Percentiles rank a stretch among this genome's conserved stretches.
Conservation (phyloP, 2,797 vertebrate genomes). For the Anguilla megastoma region DNA sequence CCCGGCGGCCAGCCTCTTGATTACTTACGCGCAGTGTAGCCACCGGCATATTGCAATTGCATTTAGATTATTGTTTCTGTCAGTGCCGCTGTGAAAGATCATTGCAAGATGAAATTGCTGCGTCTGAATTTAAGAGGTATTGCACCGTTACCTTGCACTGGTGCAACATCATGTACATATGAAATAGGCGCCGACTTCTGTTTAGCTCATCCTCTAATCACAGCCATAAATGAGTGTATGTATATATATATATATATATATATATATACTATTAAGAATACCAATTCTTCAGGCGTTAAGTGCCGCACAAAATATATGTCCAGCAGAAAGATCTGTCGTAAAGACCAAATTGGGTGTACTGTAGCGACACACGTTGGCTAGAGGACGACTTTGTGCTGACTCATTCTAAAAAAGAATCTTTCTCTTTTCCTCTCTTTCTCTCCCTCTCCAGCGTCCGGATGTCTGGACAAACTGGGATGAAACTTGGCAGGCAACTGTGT, state of each 20-base stretch:
- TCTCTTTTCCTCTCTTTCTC: not conserved
- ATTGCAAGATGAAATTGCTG: not conserved
- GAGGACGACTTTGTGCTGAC: not conserved
- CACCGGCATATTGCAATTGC: slow-evolving; percentile 1
- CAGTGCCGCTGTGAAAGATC: not conserved
- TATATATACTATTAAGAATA: not conserved
- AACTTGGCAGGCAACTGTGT: slow-evolving; percentile 93
- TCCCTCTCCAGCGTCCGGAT: slow-evolving; percentile 77
- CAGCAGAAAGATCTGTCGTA: not conserved
- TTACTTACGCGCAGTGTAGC: not conserved
- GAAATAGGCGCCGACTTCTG: not conserved
- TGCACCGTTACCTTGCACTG: not conserved
- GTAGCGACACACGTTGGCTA: not conserved
- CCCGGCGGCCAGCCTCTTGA: not conserved
- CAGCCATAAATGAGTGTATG: not conserved
- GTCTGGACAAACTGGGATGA: slow-evolving; percentile 80
- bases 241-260: not conserved
- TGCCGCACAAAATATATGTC: not conserved
- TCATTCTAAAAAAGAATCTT: not conserved
- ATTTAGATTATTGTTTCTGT: not conserved
- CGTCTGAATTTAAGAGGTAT: not conserved
- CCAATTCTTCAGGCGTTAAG: not conserved
- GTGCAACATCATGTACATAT: not conserved
- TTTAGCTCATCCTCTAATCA: not conserved
- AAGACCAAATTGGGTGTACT: not conserved